phyloP scores from a whole-genome alignment of 2,113 vertebrate species.

The Anoura caudifer region DNA sequence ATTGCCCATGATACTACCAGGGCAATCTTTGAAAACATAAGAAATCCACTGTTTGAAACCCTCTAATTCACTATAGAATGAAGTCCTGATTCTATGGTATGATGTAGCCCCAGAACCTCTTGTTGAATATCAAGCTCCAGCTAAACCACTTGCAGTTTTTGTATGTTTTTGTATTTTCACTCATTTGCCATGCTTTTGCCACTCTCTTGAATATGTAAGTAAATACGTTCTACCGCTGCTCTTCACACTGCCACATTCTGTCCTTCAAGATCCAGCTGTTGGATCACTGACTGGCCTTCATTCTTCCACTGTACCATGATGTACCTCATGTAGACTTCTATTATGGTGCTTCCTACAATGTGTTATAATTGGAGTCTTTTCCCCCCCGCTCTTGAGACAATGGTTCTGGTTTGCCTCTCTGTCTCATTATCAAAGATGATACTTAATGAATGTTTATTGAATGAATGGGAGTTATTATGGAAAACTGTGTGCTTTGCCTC shows the following conservation, averaged over 20 bases:
- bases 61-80: not conserved
- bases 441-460: not conserved
- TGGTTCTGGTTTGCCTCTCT: not conserved
- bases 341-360: not conserved
- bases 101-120: not conserved
- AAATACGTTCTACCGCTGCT: not conserved
- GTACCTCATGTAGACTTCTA: not conserved
- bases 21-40: not conserved
- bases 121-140: not conserved
- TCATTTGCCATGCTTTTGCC: not conserved
- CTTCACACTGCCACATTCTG: not conserved
- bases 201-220: not conserved
- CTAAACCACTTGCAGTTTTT: not conserved
- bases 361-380: not conserved
- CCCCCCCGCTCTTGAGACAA: too few relatives aligned
- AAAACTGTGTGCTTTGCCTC: not conserved
- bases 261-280: not conserved
- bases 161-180: not conserved
- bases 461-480: not conserved
- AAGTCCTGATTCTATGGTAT: not conserved
- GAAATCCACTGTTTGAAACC: not conserved
- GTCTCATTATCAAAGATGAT: not conserved
- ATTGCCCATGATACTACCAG: not conserved
- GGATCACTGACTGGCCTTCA: not conserved
- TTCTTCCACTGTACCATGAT: not conserved